Percentiles rank a stretch among this genome's conserved stretches.
phyloP scores from a whole-genome alignment of 2,797 vertebrate genomes.

The Xenops minutus region DNA sequence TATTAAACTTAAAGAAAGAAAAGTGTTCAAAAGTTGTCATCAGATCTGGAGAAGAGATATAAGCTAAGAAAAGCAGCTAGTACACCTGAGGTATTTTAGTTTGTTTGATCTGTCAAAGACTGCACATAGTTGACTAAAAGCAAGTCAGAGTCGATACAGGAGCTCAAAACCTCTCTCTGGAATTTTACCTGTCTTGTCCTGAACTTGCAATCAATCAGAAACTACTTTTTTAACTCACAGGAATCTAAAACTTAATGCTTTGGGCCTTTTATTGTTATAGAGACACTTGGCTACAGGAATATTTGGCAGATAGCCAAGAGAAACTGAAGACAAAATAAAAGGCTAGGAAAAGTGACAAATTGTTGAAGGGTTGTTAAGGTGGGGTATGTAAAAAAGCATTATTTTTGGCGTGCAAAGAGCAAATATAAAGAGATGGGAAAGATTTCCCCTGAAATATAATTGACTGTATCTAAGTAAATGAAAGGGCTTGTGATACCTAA shows the following conservation, averaged over 20 bases:
- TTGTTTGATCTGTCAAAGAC: constrained; percentile 20
- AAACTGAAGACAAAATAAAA: neutral
- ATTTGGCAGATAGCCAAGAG: neutral
- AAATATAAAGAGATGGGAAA: neutral
- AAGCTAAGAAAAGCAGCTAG: neutral
- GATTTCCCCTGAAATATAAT: neutral
- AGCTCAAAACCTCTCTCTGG: neutral
- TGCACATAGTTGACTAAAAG: neutral
- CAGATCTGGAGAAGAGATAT: neutral
- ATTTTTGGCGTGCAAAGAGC: neutral
- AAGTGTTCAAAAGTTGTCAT: neutral
- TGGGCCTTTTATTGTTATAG: neutral
- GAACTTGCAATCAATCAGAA: constrained; percentile 2
- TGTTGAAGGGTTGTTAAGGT: neutral
- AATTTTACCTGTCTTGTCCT: neutral
- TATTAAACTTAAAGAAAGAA: neutral
- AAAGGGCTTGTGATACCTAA: neutral
- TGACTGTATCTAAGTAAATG: neutral
- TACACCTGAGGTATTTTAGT: neutral
- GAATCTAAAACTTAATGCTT: neutral
- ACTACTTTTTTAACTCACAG: neutral
- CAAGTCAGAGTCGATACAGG: neutral
- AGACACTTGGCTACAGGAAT: neutral
- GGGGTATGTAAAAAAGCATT: neutral
- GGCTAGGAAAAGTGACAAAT: neutral